Base-by-base conservation (phyloP, 2,113 vertebrate genomes). In the Prionailurus viverrinus region DNA sequence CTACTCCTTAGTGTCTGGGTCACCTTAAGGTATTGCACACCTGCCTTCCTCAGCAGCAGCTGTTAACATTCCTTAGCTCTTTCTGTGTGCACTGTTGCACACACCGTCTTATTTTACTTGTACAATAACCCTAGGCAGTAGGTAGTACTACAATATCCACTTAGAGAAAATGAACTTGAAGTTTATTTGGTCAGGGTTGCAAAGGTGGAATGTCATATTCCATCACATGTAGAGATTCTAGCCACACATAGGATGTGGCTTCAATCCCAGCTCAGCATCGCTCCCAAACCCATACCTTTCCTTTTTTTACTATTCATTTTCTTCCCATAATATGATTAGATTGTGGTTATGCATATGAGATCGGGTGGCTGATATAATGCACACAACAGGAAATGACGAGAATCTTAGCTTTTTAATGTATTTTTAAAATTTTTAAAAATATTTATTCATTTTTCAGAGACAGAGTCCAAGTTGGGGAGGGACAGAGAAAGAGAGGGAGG, bases 61-160 rank as follows among this genome's bases (percentile, higher is more conserved):
- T 63, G 31, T 2, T 61, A 7, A 68, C 2, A 4, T 74, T 45
- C 36, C 18, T 45, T 36, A 14, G 51, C 11, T 19, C 29, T 83
- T 41, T n/a, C 25, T 45, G 19, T 41, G 45, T 5, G 10, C 14
- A 27, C 27, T 14, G 10, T 5, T 21, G 0, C 63, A 55, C 3
- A 7, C 25, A 4, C 18, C 3, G 18, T 71, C n/a, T 58, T 48
- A 25, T 36, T n/a, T 31, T 39, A 41, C 16, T 31, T n/a, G 61
- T 66, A 19, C 9, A 10, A 1, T 2, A 45, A 53, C 2, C 2
- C 9, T 33, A 0, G 7, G 2, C 9, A 18, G 1, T 4, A 65
- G 16, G 1, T 29, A n/a, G 16, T n/a, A 31, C n/a, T 39, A 1
- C 13, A 25, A 0, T 7, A 18, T 14, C 12, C 1, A 19, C 9